A percentile compares a stretch with the other conserved stretches of the same genome.
phyloP scores from a whole-genome alignment of 1,140 invertebrate genomes.

The Leptopilina clavipes region DNA sequence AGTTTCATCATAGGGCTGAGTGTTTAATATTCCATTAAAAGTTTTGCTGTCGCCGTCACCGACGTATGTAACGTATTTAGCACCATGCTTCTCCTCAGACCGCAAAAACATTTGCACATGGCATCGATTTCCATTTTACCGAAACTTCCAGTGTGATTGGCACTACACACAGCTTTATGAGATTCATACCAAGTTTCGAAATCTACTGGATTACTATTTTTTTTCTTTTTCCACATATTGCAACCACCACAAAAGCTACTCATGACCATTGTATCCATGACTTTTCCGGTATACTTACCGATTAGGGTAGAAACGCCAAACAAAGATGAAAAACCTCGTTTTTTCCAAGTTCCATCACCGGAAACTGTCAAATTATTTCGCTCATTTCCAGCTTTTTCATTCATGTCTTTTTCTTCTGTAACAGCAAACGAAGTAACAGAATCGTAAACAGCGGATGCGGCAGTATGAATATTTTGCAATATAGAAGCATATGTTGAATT shows the following conservation, averaged over 20 bases:
- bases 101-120: constrained; percentile 34
- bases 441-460: neutral
- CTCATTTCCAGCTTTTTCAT: constrained; percentile 13
- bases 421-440: neutral
- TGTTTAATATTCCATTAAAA: constrained; percentile 8
- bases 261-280: too few species aligned
- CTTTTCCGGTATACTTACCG: too few species aligned
- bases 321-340: constrained; percentile 52
- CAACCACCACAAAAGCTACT: too few species aligned
- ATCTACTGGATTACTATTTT: too few species aligned
- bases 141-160: constrained; percentile 35
- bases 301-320: constrained; percentile 49
- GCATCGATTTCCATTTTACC: constrained; percentile 43
- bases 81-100: constrained; percentile 24
- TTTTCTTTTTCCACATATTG: too few species aligned
- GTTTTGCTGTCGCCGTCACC: constrained; percentile 43
- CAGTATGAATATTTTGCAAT: constrained; percentile 27
- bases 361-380: constrained; percentile 44
- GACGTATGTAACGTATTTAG: constrained; percentile 39
- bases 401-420: neutral
- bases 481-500: constrained; percentile 16
- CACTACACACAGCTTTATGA: too few species aligned
- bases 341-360: constrained; percentile 52
- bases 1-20: neutral
- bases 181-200: too few species aligned